Conservation (phyloP, 2,888 invertebrate species). For the Ormyrus pomaceus region DNA sequence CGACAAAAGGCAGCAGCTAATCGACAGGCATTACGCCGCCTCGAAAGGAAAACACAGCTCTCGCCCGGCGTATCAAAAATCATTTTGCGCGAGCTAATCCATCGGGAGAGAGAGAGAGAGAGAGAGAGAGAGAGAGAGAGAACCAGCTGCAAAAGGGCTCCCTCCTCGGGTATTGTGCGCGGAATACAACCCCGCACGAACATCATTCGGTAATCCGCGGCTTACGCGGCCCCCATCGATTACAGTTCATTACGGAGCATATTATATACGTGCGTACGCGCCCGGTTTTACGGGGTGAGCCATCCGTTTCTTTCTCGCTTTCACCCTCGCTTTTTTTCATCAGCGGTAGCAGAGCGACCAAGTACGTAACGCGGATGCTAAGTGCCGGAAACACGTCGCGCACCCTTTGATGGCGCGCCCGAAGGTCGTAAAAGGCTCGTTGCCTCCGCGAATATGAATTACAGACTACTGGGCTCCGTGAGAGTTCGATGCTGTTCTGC, state of each 20-base stretch:
- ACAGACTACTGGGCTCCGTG: slow-evolving; percentile 6
- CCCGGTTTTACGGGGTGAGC: slow-evolving; percentile 5
- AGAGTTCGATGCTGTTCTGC: slow-evolving; percentile 25
- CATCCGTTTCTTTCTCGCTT: slow-evolving; percentile 1
- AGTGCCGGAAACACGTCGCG: slow-evolving; percentile 52
- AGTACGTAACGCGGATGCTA: slow-evolving; percentile 29
- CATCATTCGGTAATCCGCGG: slow-evolving; percentile 31
- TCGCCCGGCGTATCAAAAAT: too few relatives aligned
- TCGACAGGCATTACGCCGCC: too few relatives aligned
- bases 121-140: too few relatives aligned
- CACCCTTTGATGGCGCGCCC: slow-evolving; percentile 35
- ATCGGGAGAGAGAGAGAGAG: too few relatives aligned
- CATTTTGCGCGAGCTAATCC: too few relatives aligned
- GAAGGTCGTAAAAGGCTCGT: slow-evolving; percentile 38
- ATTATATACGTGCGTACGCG: slow-evolving; percentile 8
- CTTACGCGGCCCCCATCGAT: slow-evolving; percentile 45
- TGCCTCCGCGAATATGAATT: not conserved
- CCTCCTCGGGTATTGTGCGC: not conserved
- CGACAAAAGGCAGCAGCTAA: too few relatives aligned
- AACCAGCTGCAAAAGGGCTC: not conserved
- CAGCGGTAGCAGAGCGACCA: not conserved
- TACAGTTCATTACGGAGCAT: slow-evolving; percentile 48
- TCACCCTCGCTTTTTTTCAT: slow-evolving; percentile 30
- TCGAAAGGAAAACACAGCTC: too few relatives aligned
- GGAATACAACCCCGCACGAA: not conserved